A percentile compares a stretch with the other conserved stretches of the same genome.
These are phyloP conservation scores for Trichechus manatus DNA, from an alignment of 2,113 vertebrate genomes.

Conservation along the genomic window DNA sequence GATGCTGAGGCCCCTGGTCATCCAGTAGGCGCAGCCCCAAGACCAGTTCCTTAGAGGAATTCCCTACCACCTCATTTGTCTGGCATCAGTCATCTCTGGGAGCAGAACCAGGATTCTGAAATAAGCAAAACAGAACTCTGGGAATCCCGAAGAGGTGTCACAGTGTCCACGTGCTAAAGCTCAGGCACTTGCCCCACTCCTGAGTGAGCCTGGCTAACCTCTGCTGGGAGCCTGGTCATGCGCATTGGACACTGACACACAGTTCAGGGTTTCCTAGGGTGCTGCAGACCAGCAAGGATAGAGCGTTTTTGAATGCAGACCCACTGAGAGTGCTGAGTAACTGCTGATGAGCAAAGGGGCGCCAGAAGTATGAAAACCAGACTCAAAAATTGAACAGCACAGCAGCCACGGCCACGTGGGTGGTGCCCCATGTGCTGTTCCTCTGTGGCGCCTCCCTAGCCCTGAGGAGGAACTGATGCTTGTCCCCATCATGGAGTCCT, in stretches of 20 bases:
- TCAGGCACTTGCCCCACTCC: not conserved
- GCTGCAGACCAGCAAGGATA: not conserved
- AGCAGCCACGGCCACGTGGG: not conserved
- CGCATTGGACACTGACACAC: too few relatives aligned
- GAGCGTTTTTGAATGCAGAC: not conserved
- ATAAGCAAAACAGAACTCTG: slow-evolving; percentile 63
- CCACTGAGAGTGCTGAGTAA: not conserved
- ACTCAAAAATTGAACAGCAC: not conserved
- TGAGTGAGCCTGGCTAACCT: not conserved
- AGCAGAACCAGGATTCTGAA: slow-evolving; percentile 38
- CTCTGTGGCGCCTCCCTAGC: not conserved
- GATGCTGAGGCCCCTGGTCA: not conserved
- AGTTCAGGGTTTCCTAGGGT: not conserved
- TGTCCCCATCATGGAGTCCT: not conserved
- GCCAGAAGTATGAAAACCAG: not conserved
- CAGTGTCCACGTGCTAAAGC: not conserved
- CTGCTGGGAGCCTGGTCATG: not conserved
- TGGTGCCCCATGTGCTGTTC: not conserved
- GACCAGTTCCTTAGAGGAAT: slow-evolving; percentile 40
- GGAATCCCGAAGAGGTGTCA: slow-evolving; percentile 31
- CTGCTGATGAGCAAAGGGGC: not conserved
- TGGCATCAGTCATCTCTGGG: slow-evolving; percentile 24
- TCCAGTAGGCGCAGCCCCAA: slow-evolving; percentile 22
- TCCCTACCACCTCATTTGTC: slow-evolving; percentile 54
- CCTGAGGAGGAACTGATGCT: not conserved